Percentiles rank a stretch among this genome's conserved stretches.
Evolutionary conservation across 2,797 vertebrate species (phyloP).

Genomic region (Eospalax fontanierii): DNA sequence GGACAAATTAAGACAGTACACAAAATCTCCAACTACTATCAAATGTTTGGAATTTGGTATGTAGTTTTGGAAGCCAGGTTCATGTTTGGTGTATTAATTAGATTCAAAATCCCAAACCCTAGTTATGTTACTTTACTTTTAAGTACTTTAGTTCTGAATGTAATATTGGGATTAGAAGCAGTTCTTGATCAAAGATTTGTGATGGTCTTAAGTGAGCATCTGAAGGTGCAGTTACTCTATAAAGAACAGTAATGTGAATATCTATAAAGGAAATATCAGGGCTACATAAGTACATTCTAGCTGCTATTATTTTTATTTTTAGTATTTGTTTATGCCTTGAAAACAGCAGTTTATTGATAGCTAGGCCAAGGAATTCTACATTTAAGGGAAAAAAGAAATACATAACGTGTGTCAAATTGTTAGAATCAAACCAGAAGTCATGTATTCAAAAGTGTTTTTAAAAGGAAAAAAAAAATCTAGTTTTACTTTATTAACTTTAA

Average conservation of each 20-base stretch:
- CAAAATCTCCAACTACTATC: neutral
- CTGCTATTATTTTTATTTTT: constrained; percentile 4
- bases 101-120: neutral
- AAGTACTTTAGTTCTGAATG: neutral
- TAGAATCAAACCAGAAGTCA: neutral
- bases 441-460: neutral
- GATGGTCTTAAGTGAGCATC: neutral
- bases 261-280: no score
- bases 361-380: neutral
- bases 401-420: neutral
- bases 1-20: neutral
- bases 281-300: neutral
- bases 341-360: neutral
- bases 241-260: neutral
- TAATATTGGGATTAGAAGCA: neutral
- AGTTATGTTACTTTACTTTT: neutral
- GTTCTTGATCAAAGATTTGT: neutral
- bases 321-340: constrained; percentile 3
- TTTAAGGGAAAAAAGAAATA: constrained; percentile 10
- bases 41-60: neutral
- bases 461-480: neutral
- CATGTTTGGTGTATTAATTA: neutral
- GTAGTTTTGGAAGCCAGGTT: neutral
- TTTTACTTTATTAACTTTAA: constrained; percentile 32
- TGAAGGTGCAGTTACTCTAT: neutral